Conservation (phyloP, 2,888 invertebrate species). For the Pheosia tremula region DNA sequence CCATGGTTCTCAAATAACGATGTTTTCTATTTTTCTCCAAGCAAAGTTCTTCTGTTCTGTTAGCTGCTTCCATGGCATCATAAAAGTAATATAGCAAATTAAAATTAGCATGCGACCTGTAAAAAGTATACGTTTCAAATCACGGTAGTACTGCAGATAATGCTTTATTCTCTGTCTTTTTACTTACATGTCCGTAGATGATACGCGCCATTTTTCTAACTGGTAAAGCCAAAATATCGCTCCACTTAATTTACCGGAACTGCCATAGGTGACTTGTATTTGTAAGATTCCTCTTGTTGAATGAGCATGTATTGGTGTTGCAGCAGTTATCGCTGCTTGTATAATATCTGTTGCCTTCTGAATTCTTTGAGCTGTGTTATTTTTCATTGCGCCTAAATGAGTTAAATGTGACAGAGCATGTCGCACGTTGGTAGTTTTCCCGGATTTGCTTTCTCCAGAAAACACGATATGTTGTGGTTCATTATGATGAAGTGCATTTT, state of each 20-base stretch:
- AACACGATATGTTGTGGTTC: slow-evolving; percentile 94
- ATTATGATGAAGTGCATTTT: slow-evolving; percentile 95
- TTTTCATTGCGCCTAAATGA: slow-evolving; percentile 90
- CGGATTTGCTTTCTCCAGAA: slow-evolving; percentile 95
- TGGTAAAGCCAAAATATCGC: slow-evolving; percentile 94
- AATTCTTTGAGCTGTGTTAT: slow-evolving; percentile 86
- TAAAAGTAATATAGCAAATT: slow-evolving; percentile 96
- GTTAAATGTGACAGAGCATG: slow-evolving; percentile 92
- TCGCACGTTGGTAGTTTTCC: slow-evolving; percentile 94
- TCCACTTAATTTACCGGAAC: slow-evolving; percentile 94
- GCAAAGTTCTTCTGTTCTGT: slow-evolving; percentile 87
- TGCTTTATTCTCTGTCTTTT: not conserved
- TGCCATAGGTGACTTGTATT: slow-evolving; percentile 92
- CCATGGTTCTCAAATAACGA: slow-evolving; percentile 88
- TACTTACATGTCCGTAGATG: slow-evolving; percentile 89
- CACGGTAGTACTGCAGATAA: not conserved
- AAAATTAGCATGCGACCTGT: slow-evolving; percentile 94
- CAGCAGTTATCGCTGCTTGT: slow-evolving; percentile 92
- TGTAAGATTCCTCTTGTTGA: slow-evolving; percentile 93
- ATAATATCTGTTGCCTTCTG: slow-evolving; percentile 88
- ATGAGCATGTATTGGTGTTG: slow-evolving; percentile 92
- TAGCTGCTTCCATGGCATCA: slow-evolving; percentile 90
- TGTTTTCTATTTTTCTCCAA: slow-evolving; percentile 89
- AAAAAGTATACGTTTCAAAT: slow-evolving; percentile 26
- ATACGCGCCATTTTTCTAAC: slow-evolving; percentile 95